A percentile compares a stretch with the other conserved stretches of the same genome.
Evolutionary conservation across 1,140 invertebrate genomes (phyloP).

Genomic region (Drosophila dunni): DNA sequence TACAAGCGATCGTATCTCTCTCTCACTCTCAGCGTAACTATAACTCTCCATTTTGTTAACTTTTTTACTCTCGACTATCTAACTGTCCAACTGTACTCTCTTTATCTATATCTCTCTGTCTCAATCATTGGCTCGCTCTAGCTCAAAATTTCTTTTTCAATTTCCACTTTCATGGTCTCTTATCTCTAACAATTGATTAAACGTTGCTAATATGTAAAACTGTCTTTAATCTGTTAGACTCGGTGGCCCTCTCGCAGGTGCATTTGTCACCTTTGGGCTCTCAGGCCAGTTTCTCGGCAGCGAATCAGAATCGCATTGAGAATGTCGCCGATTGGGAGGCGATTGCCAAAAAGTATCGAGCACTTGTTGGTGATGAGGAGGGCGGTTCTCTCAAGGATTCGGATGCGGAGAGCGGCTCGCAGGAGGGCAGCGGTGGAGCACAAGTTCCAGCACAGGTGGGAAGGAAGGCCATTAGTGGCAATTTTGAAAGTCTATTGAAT

Average conservation of each 20-base stretch:
- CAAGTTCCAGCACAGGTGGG: slow-evolving; percentile 80
- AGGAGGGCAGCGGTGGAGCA: slow-evolving; percentile 65
- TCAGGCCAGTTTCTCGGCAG: slow-evolving; percentile 90
- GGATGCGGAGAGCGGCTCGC: slow-evolving; percentile 78
- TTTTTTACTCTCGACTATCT: background rate
- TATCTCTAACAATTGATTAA: background rate
- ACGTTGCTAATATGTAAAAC: slow-evolving; percentile 24
- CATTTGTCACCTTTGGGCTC: slow-evolving; percentile 93
- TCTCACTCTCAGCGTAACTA: slow-evolving; percentile 30
- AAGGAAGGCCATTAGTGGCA: slow-evolving; percentile 39
- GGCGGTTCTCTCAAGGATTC: slow-evolving; percentile 81
- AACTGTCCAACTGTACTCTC: slow-evolving; percentile 28
- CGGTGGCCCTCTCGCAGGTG: slow-evolving; percentile 90
- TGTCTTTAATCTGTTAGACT: slow-evolving; percentile 86
- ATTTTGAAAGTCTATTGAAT: slow-evolving; percentile 19
- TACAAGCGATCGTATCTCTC: slow-evolving; percentile 63
- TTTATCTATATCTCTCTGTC: slow-evolving; percentile 20
- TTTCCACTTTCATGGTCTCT: slow-evolving; percentile 29
- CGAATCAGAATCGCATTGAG: slow-evolving; percentile 90
- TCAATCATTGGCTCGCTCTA: slow-evolving; percentile 72
- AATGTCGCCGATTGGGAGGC: slow-evolving; percentile 96
- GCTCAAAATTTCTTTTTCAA: slow-evolving; percentile 76
- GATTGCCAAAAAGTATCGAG: slow-evolving; percentile 95
- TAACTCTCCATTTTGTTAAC: slow-evolving; percentile 19
- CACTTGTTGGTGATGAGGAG: slow-evolving; percentile 86